Conservation (phyloP, 2,797 vertebrate species). For the Lepilemur ruficaudatus region DNA sequence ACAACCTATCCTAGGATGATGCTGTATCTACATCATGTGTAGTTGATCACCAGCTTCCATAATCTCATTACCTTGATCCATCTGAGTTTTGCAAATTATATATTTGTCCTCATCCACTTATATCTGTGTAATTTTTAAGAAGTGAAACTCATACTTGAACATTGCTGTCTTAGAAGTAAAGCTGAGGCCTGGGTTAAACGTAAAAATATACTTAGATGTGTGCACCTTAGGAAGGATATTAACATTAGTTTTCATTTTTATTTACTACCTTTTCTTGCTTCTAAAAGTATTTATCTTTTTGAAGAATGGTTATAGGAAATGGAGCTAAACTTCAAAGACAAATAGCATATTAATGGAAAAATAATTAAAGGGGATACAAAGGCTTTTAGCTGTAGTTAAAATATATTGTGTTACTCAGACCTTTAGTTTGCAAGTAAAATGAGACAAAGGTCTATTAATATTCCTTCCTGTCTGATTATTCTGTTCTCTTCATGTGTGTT, state of each 20-base stretch:
- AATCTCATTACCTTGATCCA: neutral
- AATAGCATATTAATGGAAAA: neutral
- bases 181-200: neutral
- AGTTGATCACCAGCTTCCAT: neutral
- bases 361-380: slow-evolving; percentile 8
- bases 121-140: neutral
- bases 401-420: neutral
- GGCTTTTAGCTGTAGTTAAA: slow-evolving; percentile 12
- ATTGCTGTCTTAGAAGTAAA: neutral
- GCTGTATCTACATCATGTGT: neutral
- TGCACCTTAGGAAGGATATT: neutral
- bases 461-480: neutral
- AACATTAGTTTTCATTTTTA: neutral
- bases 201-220: neutral
- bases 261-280: neutral
- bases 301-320: neutral
- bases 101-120: neutral
- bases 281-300: slow-evolving; percentile 11
- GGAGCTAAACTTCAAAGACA: slow-evolving; percentile 44
- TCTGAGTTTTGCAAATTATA: neutral
- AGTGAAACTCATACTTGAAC: neutral
- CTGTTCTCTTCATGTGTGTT: neutral
- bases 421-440: slow-evolving; percentile 41
- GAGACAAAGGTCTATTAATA: neutral
- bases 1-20: neutral